Evolutionary conservation across 2,888 invertebrate genomes (phyloP).

Genomic region (Aproaerema taeniolella): DNA sequence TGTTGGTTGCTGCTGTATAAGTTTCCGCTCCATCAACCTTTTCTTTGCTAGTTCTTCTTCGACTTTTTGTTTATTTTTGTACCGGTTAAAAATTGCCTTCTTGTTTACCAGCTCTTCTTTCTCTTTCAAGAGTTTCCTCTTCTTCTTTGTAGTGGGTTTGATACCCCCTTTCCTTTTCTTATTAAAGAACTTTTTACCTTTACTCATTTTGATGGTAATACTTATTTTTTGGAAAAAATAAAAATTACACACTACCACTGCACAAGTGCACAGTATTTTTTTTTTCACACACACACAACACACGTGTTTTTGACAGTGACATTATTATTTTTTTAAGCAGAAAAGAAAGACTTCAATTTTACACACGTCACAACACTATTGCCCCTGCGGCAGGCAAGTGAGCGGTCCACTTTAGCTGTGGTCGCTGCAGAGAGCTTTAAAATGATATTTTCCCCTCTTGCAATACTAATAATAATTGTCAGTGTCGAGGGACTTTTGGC

Average conservation of each 20-base stretch:
- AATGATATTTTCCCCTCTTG: too few relatives aligned
- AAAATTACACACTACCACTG: too few relatives aligned
- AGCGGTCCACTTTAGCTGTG: too few relatives aligned
- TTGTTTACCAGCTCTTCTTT: constrained; percentile 45
- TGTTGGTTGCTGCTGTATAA: constrained; percentile 47
- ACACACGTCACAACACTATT: too few relatives aligned
- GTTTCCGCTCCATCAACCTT: constrained; percentile 47
- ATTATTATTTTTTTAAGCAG: background rate
- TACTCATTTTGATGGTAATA: constrained; percentile 40
- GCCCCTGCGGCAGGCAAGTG: too few relatives aligned
- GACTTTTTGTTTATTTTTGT: constrained; percentile 64
- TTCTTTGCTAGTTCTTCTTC: constrained; percentile 67
- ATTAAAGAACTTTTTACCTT: constrained; percentile 38
- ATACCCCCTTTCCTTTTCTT: constrained; percentile 41
- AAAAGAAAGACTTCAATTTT: too few relatives aligned
- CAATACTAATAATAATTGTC: too few relatives aligned
- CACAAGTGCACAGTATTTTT: background rate
- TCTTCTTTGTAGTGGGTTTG: constrained; percentile 40
- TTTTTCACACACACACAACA: background rate
- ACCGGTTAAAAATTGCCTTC: constrained; percentile 66
- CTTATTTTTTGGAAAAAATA: too few relatives aligned
- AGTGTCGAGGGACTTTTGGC: too few relatives aligned
- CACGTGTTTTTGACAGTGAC: background rate
- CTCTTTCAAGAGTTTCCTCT: constrained; percentile 39
- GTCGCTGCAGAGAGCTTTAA: too few relatives aligned